A percentile compares a stretch with the other conserved stretches of the same genome.
phyloP scores from a whole-genome alignment of 2,113 vertebrate genomes.

The Telmatochromis brachygnathus region DNA sequence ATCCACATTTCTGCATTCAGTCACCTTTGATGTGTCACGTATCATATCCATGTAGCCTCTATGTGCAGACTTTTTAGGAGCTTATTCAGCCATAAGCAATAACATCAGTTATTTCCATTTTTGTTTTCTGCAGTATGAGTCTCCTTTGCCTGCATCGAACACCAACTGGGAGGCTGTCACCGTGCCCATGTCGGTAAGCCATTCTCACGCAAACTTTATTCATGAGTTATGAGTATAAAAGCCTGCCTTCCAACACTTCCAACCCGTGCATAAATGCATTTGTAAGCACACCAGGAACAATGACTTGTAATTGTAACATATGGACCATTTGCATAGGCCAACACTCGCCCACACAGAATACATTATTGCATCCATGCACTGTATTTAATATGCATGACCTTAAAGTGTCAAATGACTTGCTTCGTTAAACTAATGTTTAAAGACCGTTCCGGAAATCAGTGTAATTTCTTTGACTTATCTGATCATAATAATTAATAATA shows the following conservation, averaged over 20 bases:
- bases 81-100: not conserved
- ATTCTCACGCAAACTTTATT: not conserved
- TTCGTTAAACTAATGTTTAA: conserved; percentile 21
- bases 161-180: conserved; percentile 56
- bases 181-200: conserved; percentile 39
- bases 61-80: not conserved
- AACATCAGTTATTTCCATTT: not conserved
- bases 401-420: conserved; percentile 17
- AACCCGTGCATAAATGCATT: not conserved
- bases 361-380: not conserved
- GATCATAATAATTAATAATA: conserved; percentile 39
- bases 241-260: not conserved
- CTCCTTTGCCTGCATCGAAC: conserved; percentile 24
- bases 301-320: not conserved
- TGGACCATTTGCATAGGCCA: not conserved
- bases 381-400: conserved; percentile 13
- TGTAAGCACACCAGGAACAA: not conserved
- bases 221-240: not conserved
- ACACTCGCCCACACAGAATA: not conserved
- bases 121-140: conserved; percentile 11
- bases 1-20: not conserved
- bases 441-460: not conserved
- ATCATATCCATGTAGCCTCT: not conserved
- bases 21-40: not conserved
- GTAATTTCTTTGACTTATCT: conserved; percentile 15